A percentile compares a stretch with the other conserved stretches of the same genome.
phyloP scores from a whole-genome alignment of 2,797 vertebrate genomes.

The Danio kyathit region DNA sequence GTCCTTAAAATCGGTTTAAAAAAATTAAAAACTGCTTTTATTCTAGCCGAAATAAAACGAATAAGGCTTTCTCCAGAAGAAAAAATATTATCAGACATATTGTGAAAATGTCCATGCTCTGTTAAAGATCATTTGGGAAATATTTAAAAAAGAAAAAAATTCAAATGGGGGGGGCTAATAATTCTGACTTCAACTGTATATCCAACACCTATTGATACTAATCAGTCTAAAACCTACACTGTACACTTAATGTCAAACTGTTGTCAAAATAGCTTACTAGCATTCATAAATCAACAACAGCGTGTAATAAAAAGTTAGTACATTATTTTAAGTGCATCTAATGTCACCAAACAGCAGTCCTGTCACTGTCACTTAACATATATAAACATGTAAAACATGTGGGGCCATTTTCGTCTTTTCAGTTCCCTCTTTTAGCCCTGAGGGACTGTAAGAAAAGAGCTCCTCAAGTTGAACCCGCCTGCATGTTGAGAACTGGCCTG shows the following conservation, averaged over 20 bases:
- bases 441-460: constrained; percentile 39
- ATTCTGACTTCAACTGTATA: no score
- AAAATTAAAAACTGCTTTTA: no score
- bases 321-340: constrained; percentile 6
- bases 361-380: constrained; percentile 19
- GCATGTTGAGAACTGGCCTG: constrained; percentile 60
- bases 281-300: background rate
- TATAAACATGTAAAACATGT: constrained; percentile 35
- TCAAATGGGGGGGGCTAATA: no score
- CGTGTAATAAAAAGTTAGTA: background rate
- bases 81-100: no score
- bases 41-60: no score
- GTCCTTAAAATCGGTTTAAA: no score
- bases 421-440: constrained; percentile 25
- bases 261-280: background rate
- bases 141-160: no score
- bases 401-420: constrained; percentile 46
- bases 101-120: no score
- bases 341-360: background rate
- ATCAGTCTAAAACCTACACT: no score
- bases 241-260: background rate
- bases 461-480: constrained; percentile 41
- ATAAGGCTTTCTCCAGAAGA: no score
- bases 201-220: no score
- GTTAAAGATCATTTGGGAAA: no score